Conservation (phyloP, 2,113 vertebrate species). For the Mirza zaza region DNA sequence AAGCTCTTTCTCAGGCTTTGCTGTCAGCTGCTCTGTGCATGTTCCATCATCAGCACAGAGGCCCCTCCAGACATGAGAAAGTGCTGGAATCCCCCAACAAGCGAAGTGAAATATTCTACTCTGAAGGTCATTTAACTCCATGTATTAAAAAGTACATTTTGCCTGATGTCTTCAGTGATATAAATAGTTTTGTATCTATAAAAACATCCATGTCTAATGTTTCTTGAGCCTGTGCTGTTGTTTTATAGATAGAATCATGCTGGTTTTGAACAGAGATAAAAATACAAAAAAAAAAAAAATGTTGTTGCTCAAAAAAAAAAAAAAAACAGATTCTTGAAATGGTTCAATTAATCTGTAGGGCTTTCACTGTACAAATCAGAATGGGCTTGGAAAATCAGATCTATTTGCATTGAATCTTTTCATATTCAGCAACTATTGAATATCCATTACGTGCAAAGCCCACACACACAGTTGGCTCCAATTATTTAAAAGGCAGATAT, state of each 20-base stretch:
- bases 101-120: neutral
- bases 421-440: neutral
- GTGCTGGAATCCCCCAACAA: accelerated
- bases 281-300: neutral
- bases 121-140: neutral
- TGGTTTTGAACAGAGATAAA: constrained; percentile 8
- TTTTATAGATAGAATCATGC: neutral
- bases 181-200: neutral
- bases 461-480: neutral
- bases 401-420: neutral
- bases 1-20: neutral
- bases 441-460: neutral
- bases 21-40: neutral
- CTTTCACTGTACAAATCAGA: neutral
- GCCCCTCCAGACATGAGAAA: neutral
- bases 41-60: accelerated
- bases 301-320: neutral
- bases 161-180: neutral
- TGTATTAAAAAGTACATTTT: neutral
- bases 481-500: neutral
- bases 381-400: neutral
- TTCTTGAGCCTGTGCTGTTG: neutral
- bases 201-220: neutral
- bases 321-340: neutral
- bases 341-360: neutral